Evolutionary conservation across 2,888 invertebrate species (phyloP), one percentile per base, ranked within the genome.

Genomic region (Rhagonycha fulva): DNA sequence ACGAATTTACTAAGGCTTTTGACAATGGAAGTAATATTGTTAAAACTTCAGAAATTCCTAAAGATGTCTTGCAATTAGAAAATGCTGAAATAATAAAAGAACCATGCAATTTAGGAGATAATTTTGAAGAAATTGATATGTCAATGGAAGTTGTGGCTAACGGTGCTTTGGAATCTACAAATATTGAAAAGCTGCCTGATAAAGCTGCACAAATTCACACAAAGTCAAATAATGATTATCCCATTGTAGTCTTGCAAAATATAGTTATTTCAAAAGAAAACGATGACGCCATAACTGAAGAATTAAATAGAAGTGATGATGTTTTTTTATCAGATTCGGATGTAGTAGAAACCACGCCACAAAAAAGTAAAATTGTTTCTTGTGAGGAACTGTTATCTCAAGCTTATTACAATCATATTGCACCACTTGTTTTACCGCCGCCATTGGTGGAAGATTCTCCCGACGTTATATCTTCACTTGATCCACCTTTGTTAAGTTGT

Each of bases 271-370:
- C 23, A 19, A 23, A 19, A 19, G 11, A 19, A 62, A 62, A 7
- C 11, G 62, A 24, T 26, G 23, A 1, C 7, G 47, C 47, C 7
- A 12, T 47, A n/a, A 47, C 4, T n/a, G 47, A 47, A 14, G 63
- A 66, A 23, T 66, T 66, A 19, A 66, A 66, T 47, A 75, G 75
- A 32, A 79, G 75, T 24, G 79, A 79, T 24, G 79, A 79, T 28
- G 72, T 79, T n/a, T 80, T 81, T 66, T 67, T 71, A 61, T 77
- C 79, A 75, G 84, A 84, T 71, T 78, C 79, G 4, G 85, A 85
- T 78, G 76, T 86, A 30, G 82, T 86, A 3, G 85, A 86, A 77
- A 82, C 81, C 4, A 86, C 86, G 11, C 86, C 86, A 3, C 82
- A 84, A 74, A 84, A 74, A 62, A 66, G 30, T 32, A 74, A 72